phyloP scores from a whole-genome alignment of 1,140 invertebrate genomes.

The Aphelenchoides besseyi region DNA sequence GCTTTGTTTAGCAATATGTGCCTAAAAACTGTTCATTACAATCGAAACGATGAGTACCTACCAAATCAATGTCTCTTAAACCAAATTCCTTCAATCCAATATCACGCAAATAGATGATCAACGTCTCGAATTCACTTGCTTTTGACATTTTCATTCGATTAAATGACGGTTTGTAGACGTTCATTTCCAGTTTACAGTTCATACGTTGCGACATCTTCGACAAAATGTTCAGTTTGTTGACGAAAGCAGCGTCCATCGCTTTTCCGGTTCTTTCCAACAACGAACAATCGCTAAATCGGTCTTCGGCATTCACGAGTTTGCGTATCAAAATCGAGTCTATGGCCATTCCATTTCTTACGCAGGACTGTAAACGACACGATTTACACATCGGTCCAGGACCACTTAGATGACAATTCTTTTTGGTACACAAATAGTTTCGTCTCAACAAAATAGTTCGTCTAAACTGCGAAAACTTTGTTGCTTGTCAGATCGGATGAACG shows the following conservation, averaged over 20 bases:
- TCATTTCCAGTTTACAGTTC: not conserved
- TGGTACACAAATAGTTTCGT: not conserved
- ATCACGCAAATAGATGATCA: not conserved
- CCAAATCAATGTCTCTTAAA: constrained; percentile 10
- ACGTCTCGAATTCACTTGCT: not conserved
- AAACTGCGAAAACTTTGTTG: not conserved
- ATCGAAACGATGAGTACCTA: too few species aligned
- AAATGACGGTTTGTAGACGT: not conserved
- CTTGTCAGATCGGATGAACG: not conserved
- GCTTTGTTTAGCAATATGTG: not conserved
- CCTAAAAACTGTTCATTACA: not conserved
- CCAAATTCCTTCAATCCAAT: not conserved
- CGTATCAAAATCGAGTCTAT: not conserved
- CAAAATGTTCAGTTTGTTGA: constrained; percentile 2
- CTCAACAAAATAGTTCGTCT: constrained; percentile 4
- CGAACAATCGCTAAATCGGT: not conserved
- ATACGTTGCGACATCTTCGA: not conserved
- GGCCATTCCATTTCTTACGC: not conserved
- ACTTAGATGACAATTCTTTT: constrained; percentile 4
- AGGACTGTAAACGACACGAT: not conserved
- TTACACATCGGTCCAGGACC: not conserved
- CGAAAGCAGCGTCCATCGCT: not conserved
- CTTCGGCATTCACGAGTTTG: not conserved
- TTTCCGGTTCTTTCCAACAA: not conserved
- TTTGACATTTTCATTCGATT: constrained; percentile 7